Conservation (phyloP, 2,888 invertebrate species). For the Nineta flava region DNA sequence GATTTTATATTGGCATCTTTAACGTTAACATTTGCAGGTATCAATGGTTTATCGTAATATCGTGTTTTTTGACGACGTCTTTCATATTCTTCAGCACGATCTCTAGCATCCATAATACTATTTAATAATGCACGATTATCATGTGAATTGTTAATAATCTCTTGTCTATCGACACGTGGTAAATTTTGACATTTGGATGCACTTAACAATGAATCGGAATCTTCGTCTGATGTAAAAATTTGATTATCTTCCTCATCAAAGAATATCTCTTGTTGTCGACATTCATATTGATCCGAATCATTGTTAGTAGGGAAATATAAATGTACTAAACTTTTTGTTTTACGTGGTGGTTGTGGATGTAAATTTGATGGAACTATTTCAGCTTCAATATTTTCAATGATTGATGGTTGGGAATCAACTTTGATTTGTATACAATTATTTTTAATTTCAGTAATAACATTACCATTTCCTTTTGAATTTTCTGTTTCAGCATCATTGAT, state of each 20-base stretch:
- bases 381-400: conserved; percentile 29
- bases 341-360: conserved; percentile 65
- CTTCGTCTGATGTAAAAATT: conserved; percentile 46
- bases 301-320: conserved; percentile 40
- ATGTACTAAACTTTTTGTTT: conserved; percentile 54
- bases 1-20: conserved; percentile 11
- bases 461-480: conserved; percentile 28
- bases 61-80: conserved; percentile 24
- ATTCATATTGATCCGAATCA: conserved; percentile 27
- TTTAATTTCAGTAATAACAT: conserved; percentile 18
- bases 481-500: conserved; percentile 72
- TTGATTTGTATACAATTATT: conserved; percentile 19
- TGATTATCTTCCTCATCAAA: conserved; percentile 37
- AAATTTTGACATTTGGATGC: conserved; percentile 31
- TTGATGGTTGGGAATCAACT: not conserved
- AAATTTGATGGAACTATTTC: conserved; percentile 65
- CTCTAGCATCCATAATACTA: conserved; percentile 36
- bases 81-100: conserved; percentile 23
- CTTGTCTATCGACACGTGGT: conserved; percentile 1
- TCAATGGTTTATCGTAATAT: conserved; percentile 12
- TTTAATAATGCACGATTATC: conserved; percentile 39
- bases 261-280: conserved; percentile 34
- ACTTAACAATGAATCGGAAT: conserved; percentile 53
- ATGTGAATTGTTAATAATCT: conserved; percentile 6
- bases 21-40: conserved; percentile 22